phyloP scores from a whole-genome alignment of 2,113 vertebrate species.

The Sebastes fasciatus region DNA sequence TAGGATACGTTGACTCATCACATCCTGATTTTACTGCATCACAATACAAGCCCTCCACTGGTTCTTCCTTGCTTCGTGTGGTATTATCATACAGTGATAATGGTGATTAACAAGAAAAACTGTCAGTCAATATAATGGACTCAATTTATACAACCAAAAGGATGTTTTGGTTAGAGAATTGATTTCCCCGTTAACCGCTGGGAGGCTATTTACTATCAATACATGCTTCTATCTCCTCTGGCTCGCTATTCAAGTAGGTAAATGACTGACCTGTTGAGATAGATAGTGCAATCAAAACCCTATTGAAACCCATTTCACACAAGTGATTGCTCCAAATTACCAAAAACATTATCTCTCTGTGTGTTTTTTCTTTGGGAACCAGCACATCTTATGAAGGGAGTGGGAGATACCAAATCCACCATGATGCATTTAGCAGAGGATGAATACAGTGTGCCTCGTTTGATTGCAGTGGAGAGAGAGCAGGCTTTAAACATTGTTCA shows the following conservation, averaged over 20 bases:
- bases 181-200: not conserved
- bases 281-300: slow-evolving; percentile 50
- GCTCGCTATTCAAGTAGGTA: not conserved
- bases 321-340: slow-evolving; percentile 48
- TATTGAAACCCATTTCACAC: slow-evolving; percentile 27
- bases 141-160: slow-evolving; percentile 1
- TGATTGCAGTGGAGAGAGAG: not conserved
- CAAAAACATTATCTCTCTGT: slow-evolving; percentile 41
- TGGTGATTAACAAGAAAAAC: not conserved
- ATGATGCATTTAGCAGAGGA: not conserved
- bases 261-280: slow-evolving; percentile 25
- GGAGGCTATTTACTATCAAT: slow-evolving; percentile 28
- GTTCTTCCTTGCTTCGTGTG: not conserved
- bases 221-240: not conserved
- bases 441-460: not conserved
- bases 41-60: not conserved
- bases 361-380: slow-evolving; percentile 29
- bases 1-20: not conserved
- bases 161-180: slow-evolving; percentile 19
- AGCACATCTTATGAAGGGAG: slow-evolving; percentile 4
- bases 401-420: not conserved
- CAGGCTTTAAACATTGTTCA: not conserved
- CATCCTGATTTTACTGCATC: not conserved
- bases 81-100: not conserved
- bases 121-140: not conserved